These are phyloP conservation scores for Octonoba sinensis DNA, from an alignment of 2,888 invertebrate genomes.

Conservation along the genomic window DNA sequence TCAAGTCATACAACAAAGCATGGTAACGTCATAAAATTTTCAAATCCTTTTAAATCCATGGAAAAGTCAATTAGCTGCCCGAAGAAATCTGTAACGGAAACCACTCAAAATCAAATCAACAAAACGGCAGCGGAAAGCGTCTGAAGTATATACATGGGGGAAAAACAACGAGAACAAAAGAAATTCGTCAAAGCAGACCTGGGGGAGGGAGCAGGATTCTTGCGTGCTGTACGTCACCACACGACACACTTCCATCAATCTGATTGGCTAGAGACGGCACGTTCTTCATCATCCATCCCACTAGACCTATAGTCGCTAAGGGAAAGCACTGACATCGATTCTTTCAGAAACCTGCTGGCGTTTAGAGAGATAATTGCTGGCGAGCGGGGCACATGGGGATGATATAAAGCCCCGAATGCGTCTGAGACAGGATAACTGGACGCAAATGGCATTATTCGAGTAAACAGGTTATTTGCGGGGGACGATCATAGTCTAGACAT, in stretches of 20 bases:
- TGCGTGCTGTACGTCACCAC: conserved; percentile 49
- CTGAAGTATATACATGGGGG: background rate
- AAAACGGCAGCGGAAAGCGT: conserved; percentile 2
- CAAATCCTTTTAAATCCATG: background rate
- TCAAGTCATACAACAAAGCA: too few species aligned
- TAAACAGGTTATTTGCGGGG: too few species aligned
- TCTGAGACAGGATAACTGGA: too few species aligned
- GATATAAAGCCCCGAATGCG: too few species aligned
- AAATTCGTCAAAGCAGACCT: background rate
- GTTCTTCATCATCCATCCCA: conserved; percentile 8
- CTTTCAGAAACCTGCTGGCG: conserved; percentile 5
- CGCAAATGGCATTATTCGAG: too few species aligned
- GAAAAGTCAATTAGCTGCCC: conserved; percentile 27
- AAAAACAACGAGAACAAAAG: conserved; percentile 3
- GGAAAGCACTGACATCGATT: conserved; percentile 5
- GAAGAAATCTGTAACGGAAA: conserved; percentile 41
- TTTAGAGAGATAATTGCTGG: conserved; percentile 12
- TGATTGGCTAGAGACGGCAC: conserved; percentile 61
- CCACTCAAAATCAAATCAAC: conserved; percentile 61
- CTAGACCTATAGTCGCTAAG: conserved; percentile 5
- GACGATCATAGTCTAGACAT: too few species aligned
- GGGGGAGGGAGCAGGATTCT: background rate
- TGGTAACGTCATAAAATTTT: background rate
- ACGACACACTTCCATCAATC: conserved; percentile 61
- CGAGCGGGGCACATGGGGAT: background rate